Evolutionary conservation across 2,797 vertebrate species (phyloP).

Genomic region (Semotilus atromaculatus): DNA sequence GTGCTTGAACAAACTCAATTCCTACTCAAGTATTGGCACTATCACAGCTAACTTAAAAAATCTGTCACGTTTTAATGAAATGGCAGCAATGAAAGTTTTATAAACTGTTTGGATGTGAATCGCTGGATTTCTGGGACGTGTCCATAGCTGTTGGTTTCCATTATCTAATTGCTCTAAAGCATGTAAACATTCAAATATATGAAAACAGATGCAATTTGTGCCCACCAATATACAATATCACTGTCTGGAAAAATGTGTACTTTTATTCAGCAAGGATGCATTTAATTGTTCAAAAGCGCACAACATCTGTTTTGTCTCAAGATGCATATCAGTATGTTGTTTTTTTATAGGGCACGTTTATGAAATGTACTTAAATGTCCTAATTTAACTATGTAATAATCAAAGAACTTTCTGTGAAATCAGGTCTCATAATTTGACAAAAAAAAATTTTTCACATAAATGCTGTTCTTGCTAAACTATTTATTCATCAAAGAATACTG

Average conservation of each 20-base stretch:
- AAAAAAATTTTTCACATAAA: background rate
- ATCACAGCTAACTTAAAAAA: background rate
- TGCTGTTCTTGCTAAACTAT: background rate
- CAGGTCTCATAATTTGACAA: no score
- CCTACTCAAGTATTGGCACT: conserved; percentile 1
- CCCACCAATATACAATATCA: background rate
- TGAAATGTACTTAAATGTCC: no score
- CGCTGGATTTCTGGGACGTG: conserved; percentile 12
- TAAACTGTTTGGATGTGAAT: conserved; percentile 32
- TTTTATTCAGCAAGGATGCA: background rate
- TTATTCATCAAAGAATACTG: background rate
- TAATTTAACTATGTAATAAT: no score
- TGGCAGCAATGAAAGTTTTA: conserved; percentile 4
- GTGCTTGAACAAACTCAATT: conserved; percentile 28
- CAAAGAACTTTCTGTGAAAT: no score
- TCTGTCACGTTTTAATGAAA: conserved; percentile 21
- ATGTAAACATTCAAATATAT: background rate
- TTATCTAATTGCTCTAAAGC: conserved; percentile 23
- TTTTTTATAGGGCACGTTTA: no score
- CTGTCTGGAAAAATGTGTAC: background rate
- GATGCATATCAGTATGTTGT: no score
- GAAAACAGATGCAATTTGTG: background rate
- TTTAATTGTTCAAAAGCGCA: background rate
- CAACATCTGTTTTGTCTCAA: no score
- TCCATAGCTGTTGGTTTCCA: conserved; percentile 9